Base-by-base conservation (phyloP, 1,140 invertebrate species). In the Pseudomyrmex gracilis region DNA sequence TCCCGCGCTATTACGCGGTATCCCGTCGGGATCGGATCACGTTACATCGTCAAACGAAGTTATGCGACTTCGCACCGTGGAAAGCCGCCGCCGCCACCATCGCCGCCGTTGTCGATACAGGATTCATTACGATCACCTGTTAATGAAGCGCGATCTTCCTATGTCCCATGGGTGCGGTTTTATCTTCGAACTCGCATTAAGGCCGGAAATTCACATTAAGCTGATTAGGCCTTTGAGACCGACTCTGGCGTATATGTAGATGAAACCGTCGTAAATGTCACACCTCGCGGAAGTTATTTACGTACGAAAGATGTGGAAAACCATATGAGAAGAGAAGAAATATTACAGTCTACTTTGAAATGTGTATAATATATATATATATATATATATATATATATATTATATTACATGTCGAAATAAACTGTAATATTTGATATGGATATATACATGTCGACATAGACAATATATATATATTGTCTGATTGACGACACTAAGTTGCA, bases 101-200 rank as follows among this genome's bases (percentile, higher is more conserved):
- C n/a, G 58, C 34, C 12, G 63, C 45, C 49, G 66, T 80, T 68
- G 53, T 57, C 53, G 76, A 80, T 80, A 80, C 64, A 8, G n/a
- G 76, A 43, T 47, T 71, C 76, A 60, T 80, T 71, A 71, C 76
- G 76, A 80, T 80, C 76, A 80, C 53, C 76, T 71, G 76, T 80
- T 80, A 80, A 80, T 45, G 76, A 80, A 80, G 76, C 63, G 63
- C 68, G 61, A 51, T 57, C n/a, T 43, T 34, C 3, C 10, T 17
- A 47, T 80, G 55, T 80, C 76, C 76, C 66, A 17, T 5, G 68
- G 53, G 66, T 10, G 57, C 13, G 47, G 10, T 15, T n/a, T 70
- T 58, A 57, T 71, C 76, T 78, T 70, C 43, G n/a, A 78, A 47
- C 51, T 70, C 17, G 20, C 20, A 78, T 78, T 70, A 70, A 78